Conservation (phyloP, 37 sponge, comb jelly and placozoan genomes). For the Halisarca cf. caerulea region DNA sequence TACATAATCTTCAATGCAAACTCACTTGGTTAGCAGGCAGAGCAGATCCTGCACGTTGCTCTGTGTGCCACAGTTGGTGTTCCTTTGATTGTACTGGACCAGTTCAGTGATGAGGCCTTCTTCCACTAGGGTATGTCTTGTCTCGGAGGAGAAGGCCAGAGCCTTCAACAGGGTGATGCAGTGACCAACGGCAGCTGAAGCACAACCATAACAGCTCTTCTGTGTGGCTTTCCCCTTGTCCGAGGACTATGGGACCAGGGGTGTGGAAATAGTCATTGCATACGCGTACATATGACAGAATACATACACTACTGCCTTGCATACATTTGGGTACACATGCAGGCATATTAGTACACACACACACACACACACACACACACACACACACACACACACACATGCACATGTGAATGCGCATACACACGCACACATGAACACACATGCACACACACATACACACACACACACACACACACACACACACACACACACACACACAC, state of each 20-base stretch:
- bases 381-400: conserved; percentile 23
- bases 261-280: too few species aligned
- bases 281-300: too few species aligned
- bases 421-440: background rate
- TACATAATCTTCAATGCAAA: too few species aligned
- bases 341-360: background rate
- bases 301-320: background rate
- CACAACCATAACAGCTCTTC: conserved; percentile 79
- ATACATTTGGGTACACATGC: background rate
- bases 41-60: conserved; percentile 62
- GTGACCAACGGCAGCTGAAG: conserved; percentile 78
- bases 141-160: conserved; percentile 54
- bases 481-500: conserved; percentile 3
- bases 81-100: conserved; percentile 69
- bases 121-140: conserved; percentile 43
- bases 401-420: background rate
- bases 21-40: conserved; percentile 78
- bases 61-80: conserved; percentile 48
- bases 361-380: conserved; percentile 20
- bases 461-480: conserved; percentile 9
- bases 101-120: conserved; percentile 72
- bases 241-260: background rate
- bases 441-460: background rate
- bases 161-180: conserved; percentile 86
- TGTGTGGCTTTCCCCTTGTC: conserved; percentile 12